phyloP scores from a whole-genome alignment of 2,113 vertebrate genomes.

The Erinaceus europaeus region DNA sequence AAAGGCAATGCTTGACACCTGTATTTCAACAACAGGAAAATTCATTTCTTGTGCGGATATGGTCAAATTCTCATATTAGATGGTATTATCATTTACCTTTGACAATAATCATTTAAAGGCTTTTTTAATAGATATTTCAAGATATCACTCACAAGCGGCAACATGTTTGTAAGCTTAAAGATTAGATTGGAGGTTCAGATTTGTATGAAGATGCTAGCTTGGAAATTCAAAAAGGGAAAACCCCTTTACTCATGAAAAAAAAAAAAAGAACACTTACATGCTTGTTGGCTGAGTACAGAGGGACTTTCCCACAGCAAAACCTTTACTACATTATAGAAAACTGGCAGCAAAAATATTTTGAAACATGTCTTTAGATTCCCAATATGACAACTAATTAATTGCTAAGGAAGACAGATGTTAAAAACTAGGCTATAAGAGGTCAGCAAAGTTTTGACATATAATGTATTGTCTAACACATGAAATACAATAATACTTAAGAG shows the following conservation, averaged over 20 bases:
- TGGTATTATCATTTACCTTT: conserved; percentile 29
- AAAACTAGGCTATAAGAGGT: neutral
- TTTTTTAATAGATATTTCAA: neutral
- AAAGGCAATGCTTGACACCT: neutral
- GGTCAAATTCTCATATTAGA: conserved; percentile 14
- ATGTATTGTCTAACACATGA: neutral
- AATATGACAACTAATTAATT: neutral
- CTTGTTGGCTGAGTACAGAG: neutral
- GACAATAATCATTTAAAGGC: neutral
- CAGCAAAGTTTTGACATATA: neutral
- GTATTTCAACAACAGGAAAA: neutral
- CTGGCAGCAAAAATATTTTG: neutral
- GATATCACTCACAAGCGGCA: neutral
- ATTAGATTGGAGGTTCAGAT: neutral
- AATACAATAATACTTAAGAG: neutral
- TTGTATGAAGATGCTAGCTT: neutral
- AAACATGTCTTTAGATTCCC: neutral
- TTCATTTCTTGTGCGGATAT: conserved; percentile 61
- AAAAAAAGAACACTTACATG: neutral
- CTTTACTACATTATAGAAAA: neutral
- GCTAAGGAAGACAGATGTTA: neutral
- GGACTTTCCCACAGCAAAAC: conserved; percentile 1
- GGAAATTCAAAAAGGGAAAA: conserved; percentile 7
- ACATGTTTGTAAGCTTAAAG: neutral
- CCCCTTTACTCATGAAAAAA: neutral